Evolutionary conservation across 2,113 vertebrate species (phyloP).

Genomic region (Nesospiza acunhae): DNA sequence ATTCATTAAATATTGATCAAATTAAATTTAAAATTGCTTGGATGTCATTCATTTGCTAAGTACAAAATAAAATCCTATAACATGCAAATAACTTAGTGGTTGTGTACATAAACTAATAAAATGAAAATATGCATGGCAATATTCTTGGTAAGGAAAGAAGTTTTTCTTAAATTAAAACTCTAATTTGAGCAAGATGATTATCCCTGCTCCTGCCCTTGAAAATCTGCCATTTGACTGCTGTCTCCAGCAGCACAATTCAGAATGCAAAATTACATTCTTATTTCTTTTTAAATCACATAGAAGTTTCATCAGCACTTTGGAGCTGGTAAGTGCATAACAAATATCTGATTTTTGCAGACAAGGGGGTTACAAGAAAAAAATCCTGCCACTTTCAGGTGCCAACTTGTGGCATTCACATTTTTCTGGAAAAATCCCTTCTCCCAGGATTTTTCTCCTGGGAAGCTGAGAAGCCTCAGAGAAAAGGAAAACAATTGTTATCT

Average conservation of each 20-base stretch:
- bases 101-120: constrained; percentile 35
- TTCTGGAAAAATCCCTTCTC: too few relatives aligned
- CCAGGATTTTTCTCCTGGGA: too few relatives aligned
- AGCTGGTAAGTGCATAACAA: not conserved
- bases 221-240: not conserved
- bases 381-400: not conserved
- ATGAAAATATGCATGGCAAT: not conserved
- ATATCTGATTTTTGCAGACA: not conserved
- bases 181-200: not conserved
- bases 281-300: not conserved
- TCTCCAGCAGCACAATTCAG: not conserved
- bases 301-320: not conserved
- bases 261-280: not conserved
- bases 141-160: not conserved
- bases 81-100: not conserved
- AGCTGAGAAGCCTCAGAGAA: too few relatives aligned
- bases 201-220: not conserved
- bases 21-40: constrained; percentile 42
- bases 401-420: not conserved
- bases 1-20: constrained; percentile 70
- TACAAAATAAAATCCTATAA: constrained; percentile 32
- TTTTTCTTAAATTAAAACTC: not conserved
- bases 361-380: not conserved
- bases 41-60: constrained; percentile 28
- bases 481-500: too few relatives aligned